Conservation (phyloP, 23 tunicate species). For the Ascidia mentula region DNA sequence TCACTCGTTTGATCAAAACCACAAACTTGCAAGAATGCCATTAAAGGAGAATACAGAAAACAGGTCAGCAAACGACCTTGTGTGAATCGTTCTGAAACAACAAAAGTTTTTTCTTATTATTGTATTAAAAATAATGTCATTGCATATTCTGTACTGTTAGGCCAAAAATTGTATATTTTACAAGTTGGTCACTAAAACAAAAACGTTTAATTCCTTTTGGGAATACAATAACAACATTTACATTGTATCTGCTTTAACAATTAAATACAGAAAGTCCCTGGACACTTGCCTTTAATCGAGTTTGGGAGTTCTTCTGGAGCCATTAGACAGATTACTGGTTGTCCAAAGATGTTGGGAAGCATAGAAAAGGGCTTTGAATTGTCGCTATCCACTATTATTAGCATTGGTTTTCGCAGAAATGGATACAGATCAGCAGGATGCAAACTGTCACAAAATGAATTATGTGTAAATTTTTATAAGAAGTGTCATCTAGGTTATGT, state of each 20-base stretch:
- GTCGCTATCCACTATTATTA: conserved; percentile 81
- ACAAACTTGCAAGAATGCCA: conserved; percentile 74
- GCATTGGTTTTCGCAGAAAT: conserved; percentile 67
- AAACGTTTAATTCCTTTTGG: too few species aligned
- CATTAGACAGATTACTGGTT: conserved; percentile 79
- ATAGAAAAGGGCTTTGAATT: conserved; percentile 50
- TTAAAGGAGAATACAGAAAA: conserved; percentile 68
- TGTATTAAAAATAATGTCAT: too few species aligned
- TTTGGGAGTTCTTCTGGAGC: conserved; percentile 61
- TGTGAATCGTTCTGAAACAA: conserved; percentile 23
- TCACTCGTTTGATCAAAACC: conserved; percentile 71
- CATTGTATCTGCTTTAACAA: neutral
- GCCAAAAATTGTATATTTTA: too few species aligned
- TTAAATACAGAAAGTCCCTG: neutral
- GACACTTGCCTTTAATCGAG: conserved; percentile 46
- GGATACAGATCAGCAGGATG: conserved; percentile 88
- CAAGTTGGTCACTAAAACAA: too few species aligned
- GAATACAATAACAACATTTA: too few species aligned
- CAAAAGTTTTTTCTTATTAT: too few species aligned
- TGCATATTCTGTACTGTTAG: too few species aligned
- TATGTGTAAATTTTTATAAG: too few species aligned
- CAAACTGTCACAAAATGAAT: too few species aligned
- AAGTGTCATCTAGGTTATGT: too few species aligned
- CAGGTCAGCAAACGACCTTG: conserved; percentile 62
- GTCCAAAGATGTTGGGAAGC: conserved; percentile 69